These are phyloP conservation scores for Scophthalmus maximus DNA, from an alignment of 2,113 vertebrate species.

Conservation along the genomic window DNA sequence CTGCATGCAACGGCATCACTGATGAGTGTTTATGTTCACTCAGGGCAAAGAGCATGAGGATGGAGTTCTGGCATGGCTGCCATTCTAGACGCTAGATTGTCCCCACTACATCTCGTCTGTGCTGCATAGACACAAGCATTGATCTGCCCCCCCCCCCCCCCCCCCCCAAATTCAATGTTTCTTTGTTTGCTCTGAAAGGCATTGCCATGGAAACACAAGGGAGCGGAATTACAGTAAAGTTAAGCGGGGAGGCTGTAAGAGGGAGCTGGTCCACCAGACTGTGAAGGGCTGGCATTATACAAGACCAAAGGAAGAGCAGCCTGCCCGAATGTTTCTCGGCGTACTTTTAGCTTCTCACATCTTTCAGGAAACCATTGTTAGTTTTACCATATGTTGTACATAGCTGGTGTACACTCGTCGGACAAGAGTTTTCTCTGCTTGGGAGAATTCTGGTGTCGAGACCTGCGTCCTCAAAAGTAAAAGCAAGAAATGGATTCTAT, in stretches of 20 bases:
- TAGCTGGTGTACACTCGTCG: too few species aligned
- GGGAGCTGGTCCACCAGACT: conserved; percentile 35
- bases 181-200: conserved; percentile 65
- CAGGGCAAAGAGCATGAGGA: conserved; percentile 6
- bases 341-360: conserved; percentile 13
- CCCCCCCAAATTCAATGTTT: conserved; percentile 52
- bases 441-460: conserved; percentile 20
- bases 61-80: background rate
- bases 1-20: background rate
- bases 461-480: conserved; percentile 37
- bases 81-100: background rate
- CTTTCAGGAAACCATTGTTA: background rate
- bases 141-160: conserved; percentile 61
- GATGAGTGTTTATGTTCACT: conserved; percentile 13
- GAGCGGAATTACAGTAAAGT: conserved; percentile 57
- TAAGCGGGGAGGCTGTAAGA: conserved; percentile 30
- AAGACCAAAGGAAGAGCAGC: conserved; percentile 39
- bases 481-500: conserved; percentile 51
- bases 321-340: conserved; percentile 11
- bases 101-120: conserved; percentile 6
- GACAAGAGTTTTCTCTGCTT: conserved; percentile 7
- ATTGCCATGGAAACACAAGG: conserved; percentile 69
- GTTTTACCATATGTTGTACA: conserved; percentile 38
- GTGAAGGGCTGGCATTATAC: conserved; percentile 49
- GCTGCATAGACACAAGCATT: conserved; percentile 34